Percentiles rank a stretch among this genome's conserved stretches.
Conservation (phyloP, 2,888 invertebrate genomes). For the Perizoma affinitatum region DNA sequence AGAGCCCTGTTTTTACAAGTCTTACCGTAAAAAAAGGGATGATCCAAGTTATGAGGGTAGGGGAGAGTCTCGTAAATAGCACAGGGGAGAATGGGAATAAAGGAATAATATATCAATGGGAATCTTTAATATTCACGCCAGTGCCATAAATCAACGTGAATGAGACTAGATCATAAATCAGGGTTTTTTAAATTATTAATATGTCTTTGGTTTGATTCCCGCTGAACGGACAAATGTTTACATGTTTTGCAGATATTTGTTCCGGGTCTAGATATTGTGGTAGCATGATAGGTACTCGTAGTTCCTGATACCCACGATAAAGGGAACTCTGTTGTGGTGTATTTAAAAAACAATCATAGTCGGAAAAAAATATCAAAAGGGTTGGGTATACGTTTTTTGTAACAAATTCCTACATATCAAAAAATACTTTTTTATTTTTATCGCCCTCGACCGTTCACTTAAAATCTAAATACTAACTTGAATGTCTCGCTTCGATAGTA, state of each 20-base stretch:
- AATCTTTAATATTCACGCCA: slow-evolving; percentile 82
- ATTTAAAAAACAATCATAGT: no score
- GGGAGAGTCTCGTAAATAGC: slow-evolving; percentile 80
- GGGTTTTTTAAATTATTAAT: slow-evolving; percentile 54
- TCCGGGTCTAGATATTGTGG: no score
- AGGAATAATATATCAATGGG: slow-evolving; percentile 84
- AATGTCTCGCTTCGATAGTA: no score
- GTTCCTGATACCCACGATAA: no score
- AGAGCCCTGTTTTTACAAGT: slow-evolving; percentile 74
- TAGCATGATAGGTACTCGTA: no score
- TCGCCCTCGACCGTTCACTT: not conserved
- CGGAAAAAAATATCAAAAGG: no score
- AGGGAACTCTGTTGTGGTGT: no score
- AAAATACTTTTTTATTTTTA: not conserved
- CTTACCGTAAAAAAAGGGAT: slow-evolving; percentile 73
- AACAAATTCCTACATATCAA: no score
- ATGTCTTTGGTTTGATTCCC: not conserved
- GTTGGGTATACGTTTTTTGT: no score
- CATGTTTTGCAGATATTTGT: no score
- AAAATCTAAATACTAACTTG: slow-evolving; percentile 15
- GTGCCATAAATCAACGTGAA: slow-evolving; percentile 80
- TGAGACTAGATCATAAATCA: slow-evolving; percentile 78
- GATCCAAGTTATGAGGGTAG: slow-evolving; percentile 80
- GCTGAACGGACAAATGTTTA: not conserved
- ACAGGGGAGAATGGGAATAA: slow-evolving; percentile 80